A percentile compares a stretch with the other conserved stretches of the same genome.
Conservation (phyloP, 2,888 invertebrate genomes). For the Eilema griseolum region DNA sequence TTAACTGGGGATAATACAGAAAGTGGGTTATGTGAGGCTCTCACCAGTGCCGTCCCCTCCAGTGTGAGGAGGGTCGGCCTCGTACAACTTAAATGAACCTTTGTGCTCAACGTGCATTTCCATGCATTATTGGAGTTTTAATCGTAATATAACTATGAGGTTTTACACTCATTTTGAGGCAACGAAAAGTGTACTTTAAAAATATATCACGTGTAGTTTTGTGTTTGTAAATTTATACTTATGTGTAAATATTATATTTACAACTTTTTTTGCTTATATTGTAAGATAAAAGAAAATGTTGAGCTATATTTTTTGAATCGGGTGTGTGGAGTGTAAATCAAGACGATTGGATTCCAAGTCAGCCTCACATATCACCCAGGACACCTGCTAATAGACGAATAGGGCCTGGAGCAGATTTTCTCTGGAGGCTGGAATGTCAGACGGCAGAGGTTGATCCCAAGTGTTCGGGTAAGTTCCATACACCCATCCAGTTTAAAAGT, state of each 20-base stretch:
- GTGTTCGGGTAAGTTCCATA: too few species aligned
- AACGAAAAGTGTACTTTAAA: neutral
- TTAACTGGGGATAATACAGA: slow-evolving; percentile 50
- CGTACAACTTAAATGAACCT: slow-evolving; percentile 66
- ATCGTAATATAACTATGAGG: slow-evolving; percentile 29
- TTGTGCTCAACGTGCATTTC: slow-evolving; percentile 57
- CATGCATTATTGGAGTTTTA: slow-evolving; percentile 52
- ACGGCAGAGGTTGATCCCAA: too few species aligned
- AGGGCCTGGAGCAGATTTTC: neutral
- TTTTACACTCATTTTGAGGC: neutral
- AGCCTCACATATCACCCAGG: too few species aligned
- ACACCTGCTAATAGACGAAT: too few species aligned
- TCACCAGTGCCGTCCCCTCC: slow-evolving; percentile 53
- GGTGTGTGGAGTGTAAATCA: neutral
- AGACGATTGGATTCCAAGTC: neutral
- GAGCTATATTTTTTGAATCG: too few species aligned
- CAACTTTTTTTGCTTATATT: too few species aligned
- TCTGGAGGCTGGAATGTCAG: neutral
- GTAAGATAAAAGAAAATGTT: too few species aligned
- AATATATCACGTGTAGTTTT: neutral
- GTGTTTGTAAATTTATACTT: neutral
- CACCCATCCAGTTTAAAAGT: too few species aligned
- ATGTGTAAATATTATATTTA: too few species aligned
- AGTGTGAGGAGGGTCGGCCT: slow-evolving; percentile 69
- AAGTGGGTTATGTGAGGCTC: slow-evolving; percentile 63